These are phyloP conservation scores for Rhabdomys dilectus DNA, from an alignment of 2,113 vertebrate genomes.

Conservation along the genomic window DNA sequence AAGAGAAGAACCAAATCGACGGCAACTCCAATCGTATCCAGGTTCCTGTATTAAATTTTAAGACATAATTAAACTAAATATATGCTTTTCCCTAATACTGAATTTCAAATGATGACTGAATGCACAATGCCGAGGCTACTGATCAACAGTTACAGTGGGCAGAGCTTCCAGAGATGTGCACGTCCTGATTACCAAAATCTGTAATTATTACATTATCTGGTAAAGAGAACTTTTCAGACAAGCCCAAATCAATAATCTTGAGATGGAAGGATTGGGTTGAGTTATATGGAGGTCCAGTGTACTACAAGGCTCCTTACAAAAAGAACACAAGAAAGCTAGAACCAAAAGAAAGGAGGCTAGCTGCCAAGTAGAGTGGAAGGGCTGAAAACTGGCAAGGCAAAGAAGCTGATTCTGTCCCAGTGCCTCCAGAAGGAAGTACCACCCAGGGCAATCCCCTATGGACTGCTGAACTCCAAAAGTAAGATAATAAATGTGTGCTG, in stretches of 20 bases:
- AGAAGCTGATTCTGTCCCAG: background rate
- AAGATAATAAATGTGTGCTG: background rate
- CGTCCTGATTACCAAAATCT: background rate
- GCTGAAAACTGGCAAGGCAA: background rate
- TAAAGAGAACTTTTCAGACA: background rate
- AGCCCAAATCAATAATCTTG: background rate
- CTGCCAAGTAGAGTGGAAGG: background rate
- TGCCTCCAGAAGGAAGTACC: background rate
- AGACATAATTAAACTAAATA: background rate
- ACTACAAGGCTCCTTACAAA: background rate
- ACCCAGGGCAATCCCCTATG: background rate
- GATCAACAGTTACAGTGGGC: background rate
- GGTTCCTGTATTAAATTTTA: slow-evolving; percentile 77
- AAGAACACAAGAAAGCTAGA: background rate
- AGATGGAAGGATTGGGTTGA: background rate
- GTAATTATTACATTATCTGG: background rate
- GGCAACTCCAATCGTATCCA: slow-evolving; percentile 84
- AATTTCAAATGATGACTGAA: background rate
- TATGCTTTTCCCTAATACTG: background rate
- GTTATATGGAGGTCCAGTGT: background rate
- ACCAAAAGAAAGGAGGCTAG: background rate
- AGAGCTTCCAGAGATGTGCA: background rate
- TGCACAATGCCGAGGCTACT: background rate
- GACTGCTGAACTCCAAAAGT: background rate
- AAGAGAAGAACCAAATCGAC: slow-evolving; percentile 86